These are phyloP conservation scores for Pangasius mekongensis DNA, from an alignment of 2,797 vertebrate genomes.

Conservation along the genomic window DNA sequence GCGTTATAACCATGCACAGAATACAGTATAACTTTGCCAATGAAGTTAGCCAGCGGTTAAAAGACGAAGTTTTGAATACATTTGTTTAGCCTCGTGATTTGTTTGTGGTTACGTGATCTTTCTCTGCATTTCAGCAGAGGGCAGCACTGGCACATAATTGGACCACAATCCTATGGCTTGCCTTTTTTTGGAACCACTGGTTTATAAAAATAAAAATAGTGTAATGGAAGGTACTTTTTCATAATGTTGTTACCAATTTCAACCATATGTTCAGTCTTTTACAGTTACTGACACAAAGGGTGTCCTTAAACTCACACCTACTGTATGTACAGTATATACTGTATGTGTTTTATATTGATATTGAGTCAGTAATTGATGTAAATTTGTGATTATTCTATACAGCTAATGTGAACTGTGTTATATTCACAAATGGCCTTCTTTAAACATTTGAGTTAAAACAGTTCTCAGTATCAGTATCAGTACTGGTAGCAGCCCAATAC, in stretches of 20 bases:
- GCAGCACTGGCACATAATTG: conserved; percentile 32
- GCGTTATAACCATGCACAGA: not conserved
- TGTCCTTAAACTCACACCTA: not conserved
- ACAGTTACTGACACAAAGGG: too few relatives aligned
- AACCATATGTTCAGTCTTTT: not conserved
- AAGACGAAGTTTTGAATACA: not conserved
- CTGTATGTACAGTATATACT: not conserved
- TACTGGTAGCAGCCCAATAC: not conserved
- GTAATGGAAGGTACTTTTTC: not conserved
- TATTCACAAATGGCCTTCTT: not conserved
- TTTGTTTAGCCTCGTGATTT: not conserved
- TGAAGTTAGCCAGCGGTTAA: not conserved
- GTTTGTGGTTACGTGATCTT: conserved; percentile 8
- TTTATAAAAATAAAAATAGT: not conserved
- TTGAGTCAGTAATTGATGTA: not conserved
- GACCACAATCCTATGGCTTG: not conserved
- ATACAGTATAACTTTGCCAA: not conserved
- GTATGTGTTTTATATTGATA: not conserved
- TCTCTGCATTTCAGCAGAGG: conserved; percentile 48
- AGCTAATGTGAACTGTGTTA: not conserved
- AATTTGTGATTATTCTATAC: not conserved
- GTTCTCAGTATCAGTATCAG: not conserved
- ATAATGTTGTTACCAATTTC: not conserved
- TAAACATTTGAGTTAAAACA: not conserved
- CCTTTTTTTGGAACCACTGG: not conserved